A percentile compares a stretch with the other conserved stretches of the same genome.
These are phyloP conservation scores for Terrapene triunguis DNA, from an alignment of 2,113 vertebrate species.

Conservation along the genomic window DNA sequence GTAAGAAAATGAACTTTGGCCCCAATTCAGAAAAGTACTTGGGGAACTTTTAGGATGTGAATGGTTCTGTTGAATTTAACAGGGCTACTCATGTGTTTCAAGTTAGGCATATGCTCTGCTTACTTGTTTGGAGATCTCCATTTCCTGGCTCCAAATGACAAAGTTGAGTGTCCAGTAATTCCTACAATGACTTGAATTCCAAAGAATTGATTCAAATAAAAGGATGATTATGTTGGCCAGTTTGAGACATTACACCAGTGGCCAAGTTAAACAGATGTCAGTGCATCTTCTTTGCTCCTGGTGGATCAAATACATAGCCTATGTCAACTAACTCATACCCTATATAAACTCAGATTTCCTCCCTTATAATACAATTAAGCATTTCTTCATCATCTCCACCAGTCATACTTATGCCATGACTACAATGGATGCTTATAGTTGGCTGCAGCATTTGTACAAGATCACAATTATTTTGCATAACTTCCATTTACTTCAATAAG, in stretches of 20 bases:
- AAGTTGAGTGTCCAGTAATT: not conserved
- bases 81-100: not conserved
- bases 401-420: not conserved
- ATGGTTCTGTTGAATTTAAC: not conserved
- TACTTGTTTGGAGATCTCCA: not conserved
- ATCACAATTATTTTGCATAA: not conserved
- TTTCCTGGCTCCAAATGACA: slow-evolving; percentile 14
- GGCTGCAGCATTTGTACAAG: not conserved
- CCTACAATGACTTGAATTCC: not conserved
- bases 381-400: not conserved
- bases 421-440: not conserved
- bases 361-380: not conserved
- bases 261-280: not conserved
- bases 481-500: not conserved
- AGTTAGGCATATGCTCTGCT: not conserved
- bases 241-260: slow-evolving; percentile 11
- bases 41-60: not conserved
- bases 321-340: not conserved
- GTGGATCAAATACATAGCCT: slow-evolving; percentile 21
- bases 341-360: not conserved
- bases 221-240: not conserved
- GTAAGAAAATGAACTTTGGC: slow-evolving; percentile 7
- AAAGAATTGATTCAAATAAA: not conserved
- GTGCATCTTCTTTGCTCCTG: slow-evolving; percentile 11
- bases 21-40: not conserved